These are phyloP conservation scores for Ips typographus DNA, from an alignment of 1,140 invertebrate genomes.

Conservation along the genomic window DNA sequence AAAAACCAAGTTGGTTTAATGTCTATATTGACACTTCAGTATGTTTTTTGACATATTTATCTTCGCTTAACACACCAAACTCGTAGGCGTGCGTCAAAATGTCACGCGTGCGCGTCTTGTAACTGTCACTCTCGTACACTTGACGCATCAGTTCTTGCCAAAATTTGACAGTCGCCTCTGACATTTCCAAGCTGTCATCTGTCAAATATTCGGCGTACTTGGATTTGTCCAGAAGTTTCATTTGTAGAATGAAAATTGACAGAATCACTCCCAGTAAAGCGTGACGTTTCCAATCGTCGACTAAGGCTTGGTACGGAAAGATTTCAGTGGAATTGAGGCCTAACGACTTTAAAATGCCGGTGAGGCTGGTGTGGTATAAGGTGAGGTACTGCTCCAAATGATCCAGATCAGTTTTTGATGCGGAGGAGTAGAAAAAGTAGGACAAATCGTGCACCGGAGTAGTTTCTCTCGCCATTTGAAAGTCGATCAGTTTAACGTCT, in stretches of 20 bases:
- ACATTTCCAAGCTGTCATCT: neutral
- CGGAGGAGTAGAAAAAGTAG: constrained; percentile 60
- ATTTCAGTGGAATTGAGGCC: constrained; percentile 52
- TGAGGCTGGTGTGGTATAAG: constrained; percentile 57
- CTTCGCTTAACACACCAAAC: constrained; percentile 14
- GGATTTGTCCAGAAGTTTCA: constrained; percentile 20
- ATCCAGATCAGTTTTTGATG: constrained; percentile 53
- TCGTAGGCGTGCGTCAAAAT: constrained; percentile 21
- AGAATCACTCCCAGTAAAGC: constrained; percentile 46
- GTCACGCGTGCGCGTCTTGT: constrained; percentile 3
- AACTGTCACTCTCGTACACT: constrained; percentile 8
- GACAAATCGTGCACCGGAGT: constrained; percentile 61
- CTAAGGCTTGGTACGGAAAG: constrained; percentile 52
- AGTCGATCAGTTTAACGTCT: constrained; percentile 53
- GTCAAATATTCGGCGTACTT: neutral
- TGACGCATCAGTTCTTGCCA: neutral
- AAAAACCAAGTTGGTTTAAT: too few species aligned
- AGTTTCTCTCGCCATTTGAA: constrained; percentile 57
- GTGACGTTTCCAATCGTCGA: constrained; percentile 49
- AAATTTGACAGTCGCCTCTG: neutral
- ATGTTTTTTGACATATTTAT: too few species aligned
- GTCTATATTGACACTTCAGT: too few species aligned
- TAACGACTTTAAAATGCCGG: constrained; percentile 48
- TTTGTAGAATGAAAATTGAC: constrained; percentile 16
- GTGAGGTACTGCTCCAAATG: constrained; percentile 55